A percentile compares a stretch with the other conserved stretches of the same genome.
phyloP scores from a whole-genome alignment of 2,888 invertebrate genomes.

The Bombylius major region DNA sequence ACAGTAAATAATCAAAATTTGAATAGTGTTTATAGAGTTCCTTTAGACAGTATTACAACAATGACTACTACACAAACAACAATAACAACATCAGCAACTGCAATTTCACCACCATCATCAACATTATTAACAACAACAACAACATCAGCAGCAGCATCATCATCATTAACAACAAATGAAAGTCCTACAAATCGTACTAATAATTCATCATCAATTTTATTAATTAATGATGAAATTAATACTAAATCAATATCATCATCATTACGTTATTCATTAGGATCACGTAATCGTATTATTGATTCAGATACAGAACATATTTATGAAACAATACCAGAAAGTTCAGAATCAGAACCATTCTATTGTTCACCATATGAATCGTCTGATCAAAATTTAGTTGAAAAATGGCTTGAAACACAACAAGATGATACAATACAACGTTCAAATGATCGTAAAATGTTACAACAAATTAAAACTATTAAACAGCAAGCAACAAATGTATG shows the following conservation, averaged over 20 bases:
- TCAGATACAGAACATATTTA: constrained; percentile 51
- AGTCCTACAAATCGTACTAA: not conserved
- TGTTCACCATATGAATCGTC: constrained; percentile 47
- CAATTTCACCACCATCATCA: too few species aligned
- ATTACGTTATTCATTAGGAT: constrained; percentile 9
- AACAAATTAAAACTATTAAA: constrained; percentile 15
- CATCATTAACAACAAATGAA: constrained; percentile 3
- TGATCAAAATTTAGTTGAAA: constrained; percentile 24
- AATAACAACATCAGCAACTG: too few species aligned
- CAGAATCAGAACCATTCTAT: constrained; percentile 47
- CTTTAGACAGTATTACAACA: constrained; percentile 4
- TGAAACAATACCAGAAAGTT: constrained; percentile 52
- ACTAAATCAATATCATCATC: not conserved
- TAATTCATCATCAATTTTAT: not conserved
- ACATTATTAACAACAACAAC: too few species aligned
- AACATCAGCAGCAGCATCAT: not conserved
- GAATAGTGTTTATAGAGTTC: constrained; percentile 6
- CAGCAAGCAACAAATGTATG: constrained; percentile 13
- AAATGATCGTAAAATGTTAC: not conserved
- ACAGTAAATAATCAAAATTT: not conserved
- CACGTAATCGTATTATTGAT: constrained; percentile 18
- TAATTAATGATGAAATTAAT: not conserved
- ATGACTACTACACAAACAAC: too few species aligned
- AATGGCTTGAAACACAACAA: constrained; percentile 28
- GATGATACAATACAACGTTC: constrained; percentile 5